A percentile compares a stretch with the other conserved stretches of the same genome.
These are phyloP conservation scores for Dicyrtoma fusca DNA, from an alignment of 2,888 invertebrate species.

Conservation along the genomic window DNA sequence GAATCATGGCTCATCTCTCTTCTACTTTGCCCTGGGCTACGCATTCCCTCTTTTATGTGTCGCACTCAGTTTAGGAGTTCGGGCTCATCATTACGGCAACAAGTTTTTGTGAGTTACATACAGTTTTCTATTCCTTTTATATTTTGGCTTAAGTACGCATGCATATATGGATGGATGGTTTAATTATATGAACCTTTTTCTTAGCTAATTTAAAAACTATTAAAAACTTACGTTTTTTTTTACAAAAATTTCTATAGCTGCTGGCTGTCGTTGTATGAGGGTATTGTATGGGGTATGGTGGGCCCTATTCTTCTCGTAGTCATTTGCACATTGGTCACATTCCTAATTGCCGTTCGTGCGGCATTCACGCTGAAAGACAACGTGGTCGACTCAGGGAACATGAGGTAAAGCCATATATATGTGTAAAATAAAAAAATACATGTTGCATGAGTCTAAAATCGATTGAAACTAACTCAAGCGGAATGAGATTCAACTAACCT, in stretches of 20 bases:
- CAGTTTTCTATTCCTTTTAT: not conserved
- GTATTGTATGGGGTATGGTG: slow-evolving; percentile 93
- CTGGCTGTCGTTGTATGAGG: slow-evolving; percentile 92
- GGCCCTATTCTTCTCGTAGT: slow-evolving; percentile 75
- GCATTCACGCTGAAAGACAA: slow-evolving; percentile 90
- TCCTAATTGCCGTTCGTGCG: slow-evolving; percentile 83
- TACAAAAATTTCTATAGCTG: slow-evolving; percentile 69
- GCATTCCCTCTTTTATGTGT: slow-evolving; percentile 89
- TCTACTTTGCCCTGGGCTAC: slow-evolving; percentile 90
- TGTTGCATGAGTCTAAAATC: slow-evolving; percentile 8
- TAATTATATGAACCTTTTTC: slow-evolving; percentile 18
- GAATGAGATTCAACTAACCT: slow-evolving; percentile 15
- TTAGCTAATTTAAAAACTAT: no score
- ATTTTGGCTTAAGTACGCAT: slow-evolving; percentile 21
- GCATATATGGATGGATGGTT: no score
- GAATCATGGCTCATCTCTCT: slow-evolving; percentile 89
- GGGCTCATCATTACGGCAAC: slow-evolving; percentile 94
- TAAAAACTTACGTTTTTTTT: slow-evolving; percentile 36
- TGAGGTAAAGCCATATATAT: slow-evolving; percentile 64
- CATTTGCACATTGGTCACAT: slow-evolving; percentile 76
- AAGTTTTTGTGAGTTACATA: slow-evolving; percentile 78
- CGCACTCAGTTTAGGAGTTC: slow-evolving; percentile 86
- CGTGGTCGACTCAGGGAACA: slow-evolving; percentile 81
- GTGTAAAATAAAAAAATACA: no score
- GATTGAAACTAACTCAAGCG: slow-evolving; percentile 15